Conservation (phyloP, 2,113 vertebrate genomes). For the Heteronetta atricapilla region DNA sequence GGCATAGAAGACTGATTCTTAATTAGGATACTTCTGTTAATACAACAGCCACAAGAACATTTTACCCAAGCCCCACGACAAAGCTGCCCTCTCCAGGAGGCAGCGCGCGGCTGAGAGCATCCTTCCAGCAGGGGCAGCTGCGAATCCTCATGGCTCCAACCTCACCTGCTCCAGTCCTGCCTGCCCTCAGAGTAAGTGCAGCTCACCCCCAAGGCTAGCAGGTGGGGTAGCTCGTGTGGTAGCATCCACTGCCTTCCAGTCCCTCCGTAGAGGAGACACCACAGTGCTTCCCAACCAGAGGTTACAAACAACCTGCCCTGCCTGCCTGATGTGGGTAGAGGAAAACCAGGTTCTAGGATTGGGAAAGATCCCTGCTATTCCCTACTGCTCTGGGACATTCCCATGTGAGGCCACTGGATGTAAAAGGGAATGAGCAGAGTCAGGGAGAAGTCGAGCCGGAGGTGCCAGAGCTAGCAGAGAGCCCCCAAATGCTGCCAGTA, state of each 20-base stretch:
- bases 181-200: too few relatives aligned
- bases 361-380: neutral
- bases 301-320: neutral
- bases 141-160: too few relatives aligned
- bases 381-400: neutral
- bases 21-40: neutral
- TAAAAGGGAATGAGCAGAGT: neutral
- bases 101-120: neutral
- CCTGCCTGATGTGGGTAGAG: accelerated
- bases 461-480: neutral
- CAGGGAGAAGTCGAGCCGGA: neutral
- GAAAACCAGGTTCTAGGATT: too few relatives aligned
- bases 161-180: too few relatives aligned
- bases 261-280: neutral
- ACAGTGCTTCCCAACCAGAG: accelerated
- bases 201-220: neutral
- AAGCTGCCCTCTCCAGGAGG: neutral
- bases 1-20: neutral
- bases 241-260: accelerated
- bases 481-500: neutral
- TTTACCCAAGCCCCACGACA: neutral
- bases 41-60: neutral
- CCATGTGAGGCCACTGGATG: neutral
- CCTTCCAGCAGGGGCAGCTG: neutral
- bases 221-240: neutral